A percentile compares a stretch with the other conserved stretches of the same genome.
phyloP scores from a whole-genome alignment of 2,888 invertebrate species.

The Pachymerium ferrugineum region DNA sequence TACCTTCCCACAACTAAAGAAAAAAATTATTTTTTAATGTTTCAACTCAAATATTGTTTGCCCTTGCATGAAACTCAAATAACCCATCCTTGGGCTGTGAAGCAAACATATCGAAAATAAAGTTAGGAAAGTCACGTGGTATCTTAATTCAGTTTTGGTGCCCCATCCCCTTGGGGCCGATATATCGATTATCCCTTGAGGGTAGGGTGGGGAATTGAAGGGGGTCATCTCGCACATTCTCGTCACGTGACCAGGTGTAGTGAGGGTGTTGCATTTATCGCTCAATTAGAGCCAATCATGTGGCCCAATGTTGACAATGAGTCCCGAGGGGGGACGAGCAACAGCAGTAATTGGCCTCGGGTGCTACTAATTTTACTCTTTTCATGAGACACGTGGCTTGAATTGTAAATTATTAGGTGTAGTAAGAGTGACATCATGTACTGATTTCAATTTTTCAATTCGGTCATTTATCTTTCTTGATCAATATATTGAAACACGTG shows the following conservation, averaged over 20 bases:
- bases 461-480: background rate
- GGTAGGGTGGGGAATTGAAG: background rate
- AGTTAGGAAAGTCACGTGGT: constrained; percentile 10
- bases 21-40: no score
- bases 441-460: background rate
- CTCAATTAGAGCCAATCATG: constrained; percentile 18
- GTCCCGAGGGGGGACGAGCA: constrained; percentile 15
- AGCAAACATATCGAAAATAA: constrained; percentile 19
- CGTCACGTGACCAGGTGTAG: constrained; percentile 7
- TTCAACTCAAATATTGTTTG: background rate
- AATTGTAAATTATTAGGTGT: constrained; percentile 6
- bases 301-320: constrained; percentile 17
- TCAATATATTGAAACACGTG: background rate
- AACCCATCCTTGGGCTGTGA: background rate
- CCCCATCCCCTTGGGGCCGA: background rate
- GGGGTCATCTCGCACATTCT: constrained; percentile 3
- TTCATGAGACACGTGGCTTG: constrained; percentile 14
- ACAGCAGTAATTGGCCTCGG: constrained; percentile 17
- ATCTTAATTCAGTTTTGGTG: background rate
- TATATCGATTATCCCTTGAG: constrained; percentile 3
- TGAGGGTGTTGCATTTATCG: constrained; percentile 17
- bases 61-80: background rate
- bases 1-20: no score
- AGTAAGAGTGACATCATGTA: constrained; percentile 6
- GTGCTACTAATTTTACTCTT: constrained; percentile 19